Conservation (phyloP, 1,140 invertebrate species). For the Saxidomus purpurata region DNA sequence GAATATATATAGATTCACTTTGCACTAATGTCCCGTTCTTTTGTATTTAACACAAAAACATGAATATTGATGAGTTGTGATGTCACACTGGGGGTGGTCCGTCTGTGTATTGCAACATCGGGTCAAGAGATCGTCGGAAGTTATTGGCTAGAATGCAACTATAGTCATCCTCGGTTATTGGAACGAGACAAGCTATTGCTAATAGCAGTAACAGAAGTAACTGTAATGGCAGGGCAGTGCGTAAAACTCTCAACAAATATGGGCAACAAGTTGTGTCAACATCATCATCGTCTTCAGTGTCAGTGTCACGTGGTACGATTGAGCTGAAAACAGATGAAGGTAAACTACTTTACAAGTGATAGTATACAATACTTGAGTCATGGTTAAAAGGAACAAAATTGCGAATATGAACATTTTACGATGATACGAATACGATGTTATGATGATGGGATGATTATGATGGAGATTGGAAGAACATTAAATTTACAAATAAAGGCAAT, state of each 20-base stretch:
- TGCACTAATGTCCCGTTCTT: too few species aligned
- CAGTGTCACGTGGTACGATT: constrained; percentile 68
- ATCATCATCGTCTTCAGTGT: constrained; percentile 13
- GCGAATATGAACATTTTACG: too few species aligned
- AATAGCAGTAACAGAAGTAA: constrained; percentile 95
- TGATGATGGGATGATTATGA: too few species aligned
- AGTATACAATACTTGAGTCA: too few species aligned
- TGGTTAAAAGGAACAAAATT: too few species aligned
- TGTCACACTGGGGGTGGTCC: constrained; percentile 92
- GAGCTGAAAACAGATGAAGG: constrained; percentile 66
- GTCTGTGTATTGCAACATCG: constrained; percentile 94
- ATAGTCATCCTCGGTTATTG: constrained; percentile 94
- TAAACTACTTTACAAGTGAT: neutral
- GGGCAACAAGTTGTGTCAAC: constrained; percentile 84
- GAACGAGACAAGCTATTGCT: constrained; percentile 95
- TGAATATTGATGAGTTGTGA: too few species aligned
- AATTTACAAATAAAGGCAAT: too few species aligned
- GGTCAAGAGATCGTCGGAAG: constrained; percentile 92
- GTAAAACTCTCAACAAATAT: constrained; percentile 94
- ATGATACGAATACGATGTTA: too few species aligned
- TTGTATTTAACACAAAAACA: too few species aligned
- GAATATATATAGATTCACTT: too few species aligned
- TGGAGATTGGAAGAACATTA: too few species aligned
- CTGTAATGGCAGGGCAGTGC: constrained; percentile 96
- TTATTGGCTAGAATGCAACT: constrained; percentile 94